Evolutionary conservation across 2,888 invertebrate genomes (phyloP).

Genomic region (Poecilus cupreus): DNA sequence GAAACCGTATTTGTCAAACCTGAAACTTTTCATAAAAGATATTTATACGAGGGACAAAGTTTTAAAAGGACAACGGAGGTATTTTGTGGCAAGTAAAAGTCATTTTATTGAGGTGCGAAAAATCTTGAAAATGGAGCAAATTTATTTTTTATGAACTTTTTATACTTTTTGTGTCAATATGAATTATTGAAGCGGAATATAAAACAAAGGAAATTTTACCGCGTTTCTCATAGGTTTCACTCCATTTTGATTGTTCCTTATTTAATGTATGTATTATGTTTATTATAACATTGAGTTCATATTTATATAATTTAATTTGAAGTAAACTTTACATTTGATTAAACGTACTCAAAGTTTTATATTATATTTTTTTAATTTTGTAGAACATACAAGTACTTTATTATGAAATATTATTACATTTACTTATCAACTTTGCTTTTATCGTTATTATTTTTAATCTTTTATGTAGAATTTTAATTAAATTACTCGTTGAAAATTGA

Average conservation of each 20-base stretch:
- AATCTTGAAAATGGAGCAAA: not conserved
- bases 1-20: not conserved
- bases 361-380: too few relatives aligned
- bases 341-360: too few relatives aligned
- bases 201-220: not conserved
- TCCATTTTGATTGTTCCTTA: not conserved
- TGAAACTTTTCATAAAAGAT: conserved; percentile 21
- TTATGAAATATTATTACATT: too few relatives aligned
- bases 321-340: too few relatives aligned
- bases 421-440: too few relatives aligned
- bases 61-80: not conserved
- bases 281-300: not conserved
- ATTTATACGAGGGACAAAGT: not conserved
- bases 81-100: not conserved
- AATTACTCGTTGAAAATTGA: too few relatives aligned
- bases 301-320: too few relatives aligned
- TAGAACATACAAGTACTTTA: too few relatives aligned
- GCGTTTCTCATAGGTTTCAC: too few relatives aligned
- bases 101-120: not conserved
- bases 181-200: not conserved
- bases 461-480: too few relatives aligned
- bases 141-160: not conserved
- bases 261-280: not conserved
- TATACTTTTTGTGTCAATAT: not conserved
- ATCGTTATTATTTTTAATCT: too few relatives aligned